These are phyloP conservation scores for Trachythela sp. DNA, from an alignment of 64 coral and sea anemone genomes.

Conservation along the genomic window DNA sequence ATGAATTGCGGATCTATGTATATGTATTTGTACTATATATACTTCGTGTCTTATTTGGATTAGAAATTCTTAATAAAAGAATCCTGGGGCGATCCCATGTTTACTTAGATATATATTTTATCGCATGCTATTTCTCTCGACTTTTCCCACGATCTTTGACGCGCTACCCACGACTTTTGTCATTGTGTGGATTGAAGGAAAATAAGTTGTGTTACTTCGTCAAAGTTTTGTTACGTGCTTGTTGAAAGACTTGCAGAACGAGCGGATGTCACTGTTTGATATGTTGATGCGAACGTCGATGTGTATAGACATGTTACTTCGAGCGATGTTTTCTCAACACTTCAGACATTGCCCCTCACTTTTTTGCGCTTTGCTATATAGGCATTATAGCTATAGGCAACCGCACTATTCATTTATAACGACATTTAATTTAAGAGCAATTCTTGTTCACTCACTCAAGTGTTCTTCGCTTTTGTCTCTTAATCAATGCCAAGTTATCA, in stretches of 20 bases:
- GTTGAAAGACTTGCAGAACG: background rate
- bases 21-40: too few species aligned
- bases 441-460: background rate
- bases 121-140: background rate
- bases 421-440: background rate
- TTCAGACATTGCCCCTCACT: too few species aligned
- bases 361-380: background rate
- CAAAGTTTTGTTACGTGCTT: background rate
- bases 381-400: too few species aligned
- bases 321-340: background rate
- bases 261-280: background rate
- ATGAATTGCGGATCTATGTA: too few species aligned
- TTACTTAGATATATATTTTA: too few species aligned
- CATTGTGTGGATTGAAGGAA: background rate
- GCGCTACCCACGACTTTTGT: background rate
- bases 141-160: background rate
- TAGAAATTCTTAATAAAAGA: too few species aligned
- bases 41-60: too few species aligned
- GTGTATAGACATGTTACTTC: background rate
- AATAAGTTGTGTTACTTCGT: background rate
- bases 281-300: background rate
- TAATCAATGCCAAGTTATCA: background rate
- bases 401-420: too few species aligned
- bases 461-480: background rate
- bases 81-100: too few species aligned